Evolutionary conservation across 2,888 invertebrate genomes (phyloP), one percentile per base, ranked within the genome.

Genomic region (Tenthredo distinguenda): DNA sequence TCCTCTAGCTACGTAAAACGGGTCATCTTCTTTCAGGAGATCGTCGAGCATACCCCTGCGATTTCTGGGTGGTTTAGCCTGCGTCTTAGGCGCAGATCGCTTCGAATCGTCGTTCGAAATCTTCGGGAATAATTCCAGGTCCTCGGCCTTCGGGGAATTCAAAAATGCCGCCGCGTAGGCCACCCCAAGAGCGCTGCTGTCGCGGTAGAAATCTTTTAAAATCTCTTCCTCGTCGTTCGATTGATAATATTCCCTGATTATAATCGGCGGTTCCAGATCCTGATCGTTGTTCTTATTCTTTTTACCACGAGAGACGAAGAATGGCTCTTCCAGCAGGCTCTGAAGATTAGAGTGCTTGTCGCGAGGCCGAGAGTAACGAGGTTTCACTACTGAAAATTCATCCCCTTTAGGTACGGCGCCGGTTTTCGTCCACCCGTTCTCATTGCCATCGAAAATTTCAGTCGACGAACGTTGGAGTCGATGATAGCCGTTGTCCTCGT

Each of bases 231-330:
- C 55, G 26, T 12, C 15, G 21, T 21, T 50, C 15, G 31, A n/a
- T 26, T 43, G 21, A 26, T n/a, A 37, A 15, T 76, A 40, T 26
- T 9, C 55, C 18, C 34, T 9, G 9, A 50, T 77, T 55, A 31
- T 34, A 18, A 55, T 47, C 77, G 55, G 40, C 10, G 37, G 43
- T 21, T 47, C 55, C 31, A 21, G n/a, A 12, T 34, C 81, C 21
- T 40, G 40, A 37, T 55, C 76, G n/a, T 55, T 34, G 7, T 37
- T 5, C 34, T 55, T 31, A n/a, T 21, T 47, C 62, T 88, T 89
- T 74, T 90, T 91, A 18, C 90, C 91, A 5, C 91, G 87, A 0
- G 90, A 89, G 26, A 91, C 89, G 40, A 90, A 86, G 72, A 89
- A 91, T 1, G 90, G 90, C 31, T 90, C 89, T 21, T 87, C 87